phyloP scores from a whole-genome alignment of 2,113 vertebrate genomes.

The Sinocyclocheilus rhinocerous region DNA sequence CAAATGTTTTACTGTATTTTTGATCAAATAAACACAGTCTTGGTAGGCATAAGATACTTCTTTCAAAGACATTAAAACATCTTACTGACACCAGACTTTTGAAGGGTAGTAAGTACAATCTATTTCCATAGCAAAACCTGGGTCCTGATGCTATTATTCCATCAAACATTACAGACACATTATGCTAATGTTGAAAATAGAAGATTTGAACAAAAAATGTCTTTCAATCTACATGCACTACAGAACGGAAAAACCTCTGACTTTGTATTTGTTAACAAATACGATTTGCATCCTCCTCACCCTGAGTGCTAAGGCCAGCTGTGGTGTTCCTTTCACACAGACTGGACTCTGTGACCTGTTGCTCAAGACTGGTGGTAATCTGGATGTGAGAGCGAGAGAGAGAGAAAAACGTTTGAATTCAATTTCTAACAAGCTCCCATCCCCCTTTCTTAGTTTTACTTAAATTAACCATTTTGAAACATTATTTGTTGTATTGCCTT shows the following conservation, averaged over 20 bases:
- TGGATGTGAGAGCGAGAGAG: conserved; percentile 57
- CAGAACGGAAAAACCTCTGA: not conserved
- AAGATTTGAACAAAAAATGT: not conserved
- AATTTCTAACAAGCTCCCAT: not conserved
- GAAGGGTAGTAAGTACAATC: not conserved
- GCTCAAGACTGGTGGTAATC: conserved; percentile 77
- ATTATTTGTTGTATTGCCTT: too few relatives aligned
- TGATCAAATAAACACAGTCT: not conserved
- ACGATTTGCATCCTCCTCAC: conserved; percentile 65
- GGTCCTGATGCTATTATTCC: not conserved
- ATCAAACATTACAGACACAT: not conserved
- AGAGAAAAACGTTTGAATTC: not conserved
- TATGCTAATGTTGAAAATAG: not conserved
- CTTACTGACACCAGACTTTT: not conserved
- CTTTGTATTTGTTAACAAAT: conserved; percentile 3
- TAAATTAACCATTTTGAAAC: too few relatives aligned
- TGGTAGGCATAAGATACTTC: not conserved
- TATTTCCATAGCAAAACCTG: not conserved
- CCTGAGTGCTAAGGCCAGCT: conserved; percentile 84
- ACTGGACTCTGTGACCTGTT: conserved; percentile 79
- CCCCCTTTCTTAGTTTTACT: too few relatives aligned
- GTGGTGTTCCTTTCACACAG: conserved; percentile 78
- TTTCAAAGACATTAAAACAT: not conserved
- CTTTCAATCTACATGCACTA: not conserved
- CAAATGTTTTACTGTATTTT: not conserved